Base-by-base conservation (phyloP, 35 echinoderm and acorn worm species). In the Chiridota heheva region DNA sequence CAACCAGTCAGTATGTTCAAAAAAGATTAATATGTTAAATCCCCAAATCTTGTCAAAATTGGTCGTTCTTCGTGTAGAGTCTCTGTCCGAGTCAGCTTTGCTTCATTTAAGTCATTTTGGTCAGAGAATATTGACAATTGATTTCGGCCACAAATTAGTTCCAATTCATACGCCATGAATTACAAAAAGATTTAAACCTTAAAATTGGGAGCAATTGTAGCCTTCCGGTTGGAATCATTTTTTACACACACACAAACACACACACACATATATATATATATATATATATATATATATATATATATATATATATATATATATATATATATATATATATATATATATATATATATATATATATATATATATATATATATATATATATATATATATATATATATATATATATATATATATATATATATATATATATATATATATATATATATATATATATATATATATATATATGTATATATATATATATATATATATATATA, bases 191-290 rank as follows among this genome's bases (percentile, higher is more conserved):
- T n/a, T n/a, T n/a, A n/a, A n/a, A n/a, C n/a, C n/a, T n/a, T n/a
- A n/a, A n/a, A n/a, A n/a, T n/a, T n/a, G n/a, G n/a, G n/a, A n/a
- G n/a, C n/a, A n/a, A n/a, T n/a, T n/a, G n/a, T n/a, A n/a, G n/a
- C n/a, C n/a, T n/a, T n/a, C 48, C 48, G 12, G 12, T 22, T 53
- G 12, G 48, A 22, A 53, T 22, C 22, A 53, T 53, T 53, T 12
- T 53, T 53, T 53, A 53, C 48, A 53, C 48, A 53, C 48, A 53
- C 48, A 53, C 48, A 53, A 12, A 53, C 48, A 53, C 48, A 53
- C 48, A 53, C 48, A 53, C 48, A 53, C 48, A 53, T 22, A 53
- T 22, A 53, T 22, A 53, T 22, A 53, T 22, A 53, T 22, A 53
- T 22, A 53, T 22, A 53, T 22, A 53, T 22, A 53, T 22, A 53